These are phyloP conservation scores for Rafetus swinhoei DNA, from an alignment of 2,113 vertebrate genomes.

Conservation along the genomic window DNA sequence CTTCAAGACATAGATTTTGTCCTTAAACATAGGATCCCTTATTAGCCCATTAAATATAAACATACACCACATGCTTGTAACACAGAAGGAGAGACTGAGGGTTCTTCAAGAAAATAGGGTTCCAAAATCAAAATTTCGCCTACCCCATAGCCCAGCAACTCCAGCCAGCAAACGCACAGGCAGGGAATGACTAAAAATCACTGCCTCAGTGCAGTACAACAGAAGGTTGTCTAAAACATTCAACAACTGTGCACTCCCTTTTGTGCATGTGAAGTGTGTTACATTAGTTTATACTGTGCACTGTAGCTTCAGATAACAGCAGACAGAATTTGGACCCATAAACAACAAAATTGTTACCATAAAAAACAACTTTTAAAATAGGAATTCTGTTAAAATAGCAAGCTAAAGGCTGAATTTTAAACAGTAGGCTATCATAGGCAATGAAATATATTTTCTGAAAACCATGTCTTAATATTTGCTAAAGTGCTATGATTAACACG, in stretches of 20 bases:
- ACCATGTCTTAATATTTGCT: neutral
- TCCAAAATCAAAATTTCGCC: no score
- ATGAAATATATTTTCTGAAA: slow-evolving; percentile 14
- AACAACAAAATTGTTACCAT: neutral
- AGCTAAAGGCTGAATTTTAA: neutral
- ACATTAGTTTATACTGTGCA: neutral
- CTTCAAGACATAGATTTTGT: no score
- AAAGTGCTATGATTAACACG: neutral
- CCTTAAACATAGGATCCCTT: no score
- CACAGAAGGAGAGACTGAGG: no score
- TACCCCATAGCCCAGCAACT: no score
- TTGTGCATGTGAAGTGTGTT: neutral
- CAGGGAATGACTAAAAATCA: no score
- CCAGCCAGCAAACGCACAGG: no score
- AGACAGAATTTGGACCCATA: neutral
- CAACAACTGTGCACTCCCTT: neutral
- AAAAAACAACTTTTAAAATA: neutral
- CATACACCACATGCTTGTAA: no score
- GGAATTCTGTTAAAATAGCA: neutral
- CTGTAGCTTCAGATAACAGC: neutral
- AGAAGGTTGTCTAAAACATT: no score
- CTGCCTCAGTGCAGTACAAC: no score
- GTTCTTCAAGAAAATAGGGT: no score
- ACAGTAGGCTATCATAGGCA: neutral
- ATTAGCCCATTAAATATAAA: no score